Base-by-base conservation (phyloP, 2,888 invertebrate species). In the Drosophila nigricruria region DNA sequence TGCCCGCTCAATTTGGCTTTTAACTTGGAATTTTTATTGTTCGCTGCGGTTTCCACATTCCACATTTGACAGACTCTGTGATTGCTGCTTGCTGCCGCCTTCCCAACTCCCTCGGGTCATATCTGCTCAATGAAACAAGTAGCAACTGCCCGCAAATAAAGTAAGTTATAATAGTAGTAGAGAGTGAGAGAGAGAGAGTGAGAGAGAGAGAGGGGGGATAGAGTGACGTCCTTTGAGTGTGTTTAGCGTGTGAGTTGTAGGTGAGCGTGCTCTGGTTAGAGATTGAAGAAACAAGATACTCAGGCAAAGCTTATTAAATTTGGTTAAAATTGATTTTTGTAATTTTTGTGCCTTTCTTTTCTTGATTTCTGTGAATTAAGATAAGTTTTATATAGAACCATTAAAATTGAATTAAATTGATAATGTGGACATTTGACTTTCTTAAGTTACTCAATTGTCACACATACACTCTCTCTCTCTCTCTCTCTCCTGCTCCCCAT, bases 21-120 rank as follows among this genome's bases (percentile, higher is more conserved):
- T 88, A 84, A 88, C 63, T 73, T 66, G 68, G 63, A 60, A 65
- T 84, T 88, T 84, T 89, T 83, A 87, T 84, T 74, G 79, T 73
- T 57, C 70, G 49, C 36, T 72, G 82, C 54, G 78, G 84, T 59
- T 49, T 42, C 25, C 50, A 5, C 53, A 27, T 53, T 27, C 42
- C 42, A 43, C 53, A 30, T 69, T 25, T 64, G 50, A 77, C 18
- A 40, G 20, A 25, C 43, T 0, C 54, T 27, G 43, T 63, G 70
- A 65, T 60, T 68, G 53, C 52, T 16, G 43, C 43, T 9, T 18
- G n/a, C 38, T 8, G 47, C 32, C 20, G 47, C 47, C 20, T 6
- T 9, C 10, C 14, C 16, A 34, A 38, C 12, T 82, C 83, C 70
- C 89, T 12, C 43, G 88, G 70, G 83, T 42, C 27, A 65, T 68